Percentiles rank a stretch among this genome's conserved stretches.
Evolutionary conservation across 2,797 vertebrate genomes (phyloP).

Genomic region (Luscinia luscinia): DNA sequence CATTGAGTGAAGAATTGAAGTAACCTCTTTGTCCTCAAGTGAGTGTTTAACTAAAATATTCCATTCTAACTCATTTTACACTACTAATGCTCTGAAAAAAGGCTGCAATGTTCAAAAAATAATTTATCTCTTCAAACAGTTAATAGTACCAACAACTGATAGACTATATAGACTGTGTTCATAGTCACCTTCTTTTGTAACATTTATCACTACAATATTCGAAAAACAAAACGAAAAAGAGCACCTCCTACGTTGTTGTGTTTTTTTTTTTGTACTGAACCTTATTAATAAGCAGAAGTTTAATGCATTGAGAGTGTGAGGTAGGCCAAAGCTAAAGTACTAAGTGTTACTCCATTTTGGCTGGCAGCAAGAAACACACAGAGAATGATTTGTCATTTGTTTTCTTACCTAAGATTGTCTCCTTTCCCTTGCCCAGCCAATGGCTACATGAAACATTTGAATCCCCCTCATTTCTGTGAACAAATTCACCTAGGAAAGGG

Average conservation of each 20-base stretch:
- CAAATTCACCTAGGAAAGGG: background rate
- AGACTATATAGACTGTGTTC: background rate
- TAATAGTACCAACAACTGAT: background rate
- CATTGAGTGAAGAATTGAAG: background rate
- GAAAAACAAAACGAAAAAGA: background rate
- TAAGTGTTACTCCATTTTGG: slow-evolving; percentile 50
- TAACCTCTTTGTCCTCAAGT: background rate
- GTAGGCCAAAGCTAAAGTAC: slow-evolving; percentile 1
- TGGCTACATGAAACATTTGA: background rate
- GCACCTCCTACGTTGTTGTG: background rate
- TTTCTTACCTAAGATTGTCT: background rate
- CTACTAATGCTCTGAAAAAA: background rate
- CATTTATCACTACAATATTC: background rate
- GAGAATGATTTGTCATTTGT: background rate
- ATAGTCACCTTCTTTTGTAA: background rate
- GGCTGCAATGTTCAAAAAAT: background rate
- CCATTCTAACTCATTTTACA: background rate
- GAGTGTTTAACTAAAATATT: slow-evolving; percentile 4
- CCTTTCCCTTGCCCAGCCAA: background rate
- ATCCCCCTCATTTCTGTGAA: background rate
- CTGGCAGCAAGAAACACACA: background rate
- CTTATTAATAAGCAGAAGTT: background rate
- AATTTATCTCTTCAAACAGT: background rate
- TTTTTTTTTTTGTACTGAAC: background rate
- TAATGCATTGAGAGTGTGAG: background rate